Conservation (phyloP, 2,113 vertebrate genomes). For the Petromus typicus region DNA sequence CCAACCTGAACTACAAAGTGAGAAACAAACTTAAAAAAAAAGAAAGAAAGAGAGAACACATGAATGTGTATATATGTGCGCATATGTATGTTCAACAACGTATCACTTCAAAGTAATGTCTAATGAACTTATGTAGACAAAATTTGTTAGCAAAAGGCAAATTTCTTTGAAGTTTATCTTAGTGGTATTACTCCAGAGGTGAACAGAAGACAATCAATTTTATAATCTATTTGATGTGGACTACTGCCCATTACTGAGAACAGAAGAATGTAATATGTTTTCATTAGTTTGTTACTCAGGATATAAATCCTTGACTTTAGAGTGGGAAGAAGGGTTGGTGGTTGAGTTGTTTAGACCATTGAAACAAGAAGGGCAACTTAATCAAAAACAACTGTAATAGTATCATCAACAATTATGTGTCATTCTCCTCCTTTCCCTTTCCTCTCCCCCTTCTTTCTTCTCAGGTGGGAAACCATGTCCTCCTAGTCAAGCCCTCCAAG, state of each 20-base stretch:
- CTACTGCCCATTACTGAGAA: not conserved
- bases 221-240: not conserved
- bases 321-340: not conserved
- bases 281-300: not conserved
- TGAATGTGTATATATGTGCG: not conserved
- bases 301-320: not conserved
- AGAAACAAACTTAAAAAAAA: not conserved
- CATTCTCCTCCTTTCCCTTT: constrained; percentile 24
- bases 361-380: not conserved
- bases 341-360: not conserved
- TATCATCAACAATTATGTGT: not conserved
- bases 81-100: not conserved
- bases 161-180: not conserved
- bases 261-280: not conserved
- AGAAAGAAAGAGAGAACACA: not conserved
- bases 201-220: not conserved
- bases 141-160: constrained; percentile 7
- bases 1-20: no score
- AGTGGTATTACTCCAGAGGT: not conserved
- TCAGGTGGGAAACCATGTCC: constrained; percentile 93
- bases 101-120: not conserved
- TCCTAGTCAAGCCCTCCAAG: constrained; percentile 89
- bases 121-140: not conserved
- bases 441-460: not conserved
- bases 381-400: not conserved